A percentile compares a stretch with the other conserved stretches of the same genome.
Evolutionary conservation across 1,140 invertebrate genomes (phyloP).

Genomic region (Drosophila arawakana): DNA sequence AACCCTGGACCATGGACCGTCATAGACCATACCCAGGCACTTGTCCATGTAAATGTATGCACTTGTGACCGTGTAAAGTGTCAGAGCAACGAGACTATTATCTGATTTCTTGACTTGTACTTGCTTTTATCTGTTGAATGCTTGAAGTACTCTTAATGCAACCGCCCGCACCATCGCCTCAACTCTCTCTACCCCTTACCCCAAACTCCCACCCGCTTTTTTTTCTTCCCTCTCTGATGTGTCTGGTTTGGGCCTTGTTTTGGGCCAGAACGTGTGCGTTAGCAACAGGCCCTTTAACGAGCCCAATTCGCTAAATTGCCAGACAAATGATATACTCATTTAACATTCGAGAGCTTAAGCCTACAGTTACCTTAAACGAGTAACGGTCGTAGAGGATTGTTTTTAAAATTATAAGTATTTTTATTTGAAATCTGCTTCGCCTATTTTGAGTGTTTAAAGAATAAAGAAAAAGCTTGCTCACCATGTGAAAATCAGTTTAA

Average conservation of each 20-base stretch:
- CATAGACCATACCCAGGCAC: conserved; percentile 41
- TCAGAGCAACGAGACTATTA: conserved; percentile 56
- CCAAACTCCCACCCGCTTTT: background rate
- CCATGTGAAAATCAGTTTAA: background rate
- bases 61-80: conserved; percentile 55
- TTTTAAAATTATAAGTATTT: too few species aligned
- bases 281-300: conserved; percentile 32
- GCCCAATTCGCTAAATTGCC: conserved; percentile 31
- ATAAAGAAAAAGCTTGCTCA: background rate
- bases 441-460: background rate
- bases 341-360: too few species aligned
- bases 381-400: too few species aligned
- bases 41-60: conserved; percentile 76
- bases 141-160: conserved; percentile 41
- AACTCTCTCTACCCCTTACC: background rate
- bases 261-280: background rate
- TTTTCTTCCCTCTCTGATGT: background rate
- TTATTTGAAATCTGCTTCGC: too few species aligned
- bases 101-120: conserved; percentile 75
- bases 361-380: too few species aligned
- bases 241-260: background rate
- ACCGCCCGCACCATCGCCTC: background rate
- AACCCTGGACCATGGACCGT: background rate
- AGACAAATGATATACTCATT: conserved; percentile 6
- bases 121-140: conserved; percentile 47